Percentiles rank a stretch among this genome's conserved stretches.
Conservation (phyloP, 2,797 vertebrate genomes). For the Crypturellus tataupa region DNA sequence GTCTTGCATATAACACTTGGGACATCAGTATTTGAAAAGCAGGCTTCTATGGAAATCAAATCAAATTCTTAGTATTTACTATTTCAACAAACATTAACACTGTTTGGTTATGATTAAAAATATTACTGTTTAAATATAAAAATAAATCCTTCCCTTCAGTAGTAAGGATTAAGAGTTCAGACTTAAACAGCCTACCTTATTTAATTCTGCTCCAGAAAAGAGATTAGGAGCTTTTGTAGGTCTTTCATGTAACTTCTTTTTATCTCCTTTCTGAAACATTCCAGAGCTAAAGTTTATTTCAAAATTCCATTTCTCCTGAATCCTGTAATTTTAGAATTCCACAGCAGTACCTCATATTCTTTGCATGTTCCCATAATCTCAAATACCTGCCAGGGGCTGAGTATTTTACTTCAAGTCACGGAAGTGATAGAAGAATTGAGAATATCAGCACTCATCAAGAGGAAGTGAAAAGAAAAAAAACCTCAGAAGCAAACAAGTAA, state of each 20-base stretch:
- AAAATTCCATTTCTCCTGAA: neutral
- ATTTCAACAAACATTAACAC: neutral
- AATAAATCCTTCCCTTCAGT: neutral
- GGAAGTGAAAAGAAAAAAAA: neutral
- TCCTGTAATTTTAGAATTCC: neutral
- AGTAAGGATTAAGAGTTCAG: neutral
- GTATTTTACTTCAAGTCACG: neutral
- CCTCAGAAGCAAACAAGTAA: accelerated
- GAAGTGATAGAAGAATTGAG: neutral
- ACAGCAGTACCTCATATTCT: neutral
- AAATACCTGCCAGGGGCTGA: neutral
- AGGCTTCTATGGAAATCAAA: neutral
- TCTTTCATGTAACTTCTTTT: neutral
- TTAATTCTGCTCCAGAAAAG: neutral
- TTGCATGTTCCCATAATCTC: neutral
- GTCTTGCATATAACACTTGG: neutral
- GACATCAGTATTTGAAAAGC: neutral
- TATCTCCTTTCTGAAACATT: neutral
- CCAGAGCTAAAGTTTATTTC: neutral
- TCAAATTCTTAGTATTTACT: neutral
- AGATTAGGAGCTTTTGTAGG: neutral
- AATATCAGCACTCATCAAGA: neutral
- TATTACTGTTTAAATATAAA: neutral
- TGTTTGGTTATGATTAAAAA: neutral
- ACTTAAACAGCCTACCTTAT: neutral